These are phyloP conservation scores for Nasonovia ribisnigri DNA, from an alignment of 2,888 invertebrate species.

Conservation along the genomic window DNA sequence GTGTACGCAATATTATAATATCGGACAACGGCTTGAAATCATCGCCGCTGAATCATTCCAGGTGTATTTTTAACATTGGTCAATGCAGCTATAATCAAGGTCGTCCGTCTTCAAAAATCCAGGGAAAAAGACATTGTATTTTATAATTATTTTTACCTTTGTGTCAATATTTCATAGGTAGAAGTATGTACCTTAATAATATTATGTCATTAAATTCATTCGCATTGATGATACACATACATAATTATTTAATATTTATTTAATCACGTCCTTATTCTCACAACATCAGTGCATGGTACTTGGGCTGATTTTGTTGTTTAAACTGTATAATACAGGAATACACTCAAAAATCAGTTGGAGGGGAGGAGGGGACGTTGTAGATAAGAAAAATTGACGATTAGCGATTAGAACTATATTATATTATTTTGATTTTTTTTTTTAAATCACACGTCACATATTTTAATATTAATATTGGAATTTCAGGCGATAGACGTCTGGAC, in stretches of 20 bases:
- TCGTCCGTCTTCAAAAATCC: too few species aligned
- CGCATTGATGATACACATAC: too few species aligned
- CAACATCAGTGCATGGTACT: not conserved
- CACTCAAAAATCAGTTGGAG: not conserved
- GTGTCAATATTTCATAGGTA: too few species aligned
- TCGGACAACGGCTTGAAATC: not conserved
- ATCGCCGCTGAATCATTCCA: too few species aligned
- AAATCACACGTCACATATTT: not conserved
- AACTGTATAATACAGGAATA: not conserved
- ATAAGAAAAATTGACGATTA: not conserved
- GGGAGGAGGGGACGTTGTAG: not conserved
- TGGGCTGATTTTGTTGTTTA: not conserved
- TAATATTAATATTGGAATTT: not conserved
- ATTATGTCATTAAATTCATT: too few species aligned
- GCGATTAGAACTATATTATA: not conserved
- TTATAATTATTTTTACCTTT: too few species aligned
- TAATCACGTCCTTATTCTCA: not conserved
- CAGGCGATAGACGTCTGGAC: not conserved
- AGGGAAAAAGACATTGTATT: too few species aligned
- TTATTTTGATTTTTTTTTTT: not conserved
- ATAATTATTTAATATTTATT: too few species aligned
- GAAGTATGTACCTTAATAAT: too few species aligned
- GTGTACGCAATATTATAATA: not conserved
- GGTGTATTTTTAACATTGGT: not conserved
- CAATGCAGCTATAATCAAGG: not conserved